A percentile compares a stretch with the other conserved stretches of the same genome.
These are phyloP conservation scores for Corapipo altera DNA, from an alignment of 2,113 vertebrate species.

Conservation along the genomic window DNA sequence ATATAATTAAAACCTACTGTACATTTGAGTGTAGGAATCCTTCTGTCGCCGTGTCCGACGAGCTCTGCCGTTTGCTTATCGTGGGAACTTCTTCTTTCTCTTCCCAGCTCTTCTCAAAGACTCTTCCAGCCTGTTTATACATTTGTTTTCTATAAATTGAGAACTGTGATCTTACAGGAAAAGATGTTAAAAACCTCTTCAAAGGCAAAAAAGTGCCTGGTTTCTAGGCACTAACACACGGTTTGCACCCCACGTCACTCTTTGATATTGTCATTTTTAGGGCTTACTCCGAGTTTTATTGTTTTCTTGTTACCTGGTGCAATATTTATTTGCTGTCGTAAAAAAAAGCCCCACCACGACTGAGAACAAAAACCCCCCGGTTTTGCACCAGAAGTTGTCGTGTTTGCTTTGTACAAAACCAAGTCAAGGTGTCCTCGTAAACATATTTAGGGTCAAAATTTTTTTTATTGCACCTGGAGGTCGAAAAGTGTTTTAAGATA, in stretches of 20 bases:
- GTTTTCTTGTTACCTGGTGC: not conserved
- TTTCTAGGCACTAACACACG: not conserved
- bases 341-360: too few relatives aligned
- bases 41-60: not conserved
- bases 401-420: not conserved
- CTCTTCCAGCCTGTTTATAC: not conserved
- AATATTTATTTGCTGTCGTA: not conserved
- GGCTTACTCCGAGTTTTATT: not conserved
- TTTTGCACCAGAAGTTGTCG: not conserved
- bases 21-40: not conserved
- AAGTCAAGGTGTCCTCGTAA: accelerated
- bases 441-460: not conserved
- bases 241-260: accelerated
- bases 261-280: not conserved
- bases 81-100: not conserved
- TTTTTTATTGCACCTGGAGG: not conserved
- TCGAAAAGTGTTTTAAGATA: not conserved
- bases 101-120: not conserved
- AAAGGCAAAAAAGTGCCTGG: not conserved
- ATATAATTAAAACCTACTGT: slow-evolving; percentile 55
- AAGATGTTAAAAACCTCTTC: not conserved
- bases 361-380: accelerated
- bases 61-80: not conserved
- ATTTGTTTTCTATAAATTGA: not conserved
- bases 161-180: not conserved